Percentiles rank a stretch among this genome's conserved stretches.
Evolutionary conservation across 2,797 vertebrate species (phyloP).

Genomic region (Trachurus trachurus): DNA sequence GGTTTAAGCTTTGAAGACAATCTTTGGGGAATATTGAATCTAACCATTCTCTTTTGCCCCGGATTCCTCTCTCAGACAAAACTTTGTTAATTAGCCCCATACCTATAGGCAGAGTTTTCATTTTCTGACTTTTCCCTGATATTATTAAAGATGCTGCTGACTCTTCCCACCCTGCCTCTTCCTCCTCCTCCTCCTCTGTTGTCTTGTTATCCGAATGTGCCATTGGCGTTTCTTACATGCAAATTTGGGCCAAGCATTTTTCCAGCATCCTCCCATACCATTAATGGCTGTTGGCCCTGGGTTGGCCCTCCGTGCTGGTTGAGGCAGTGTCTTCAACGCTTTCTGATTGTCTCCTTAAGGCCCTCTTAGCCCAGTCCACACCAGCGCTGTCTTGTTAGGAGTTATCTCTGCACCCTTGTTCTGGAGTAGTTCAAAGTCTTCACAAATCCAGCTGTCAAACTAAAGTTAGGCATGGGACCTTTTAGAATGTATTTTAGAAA

Average conservation of each 20-base stretch:
- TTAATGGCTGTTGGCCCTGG: slow-evolving; percentile 76
- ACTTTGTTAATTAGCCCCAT: slow-evolving; percentile 89
- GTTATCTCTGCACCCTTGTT: slow-evolving; percentile 66
- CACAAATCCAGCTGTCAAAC: slow-evolving; percentile 80
- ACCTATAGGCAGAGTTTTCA: slow-evolving; percentile 86
- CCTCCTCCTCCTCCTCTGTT: slow-evolving; percentile 77
- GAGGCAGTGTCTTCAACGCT: slow-evolving; percentile 61
- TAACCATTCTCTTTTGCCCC: slow-evolving; percentile 85
- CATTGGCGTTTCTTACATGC: slow-evolving; percentile 81
- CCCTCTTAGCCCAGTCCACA: slow-evolving; percentile 76
- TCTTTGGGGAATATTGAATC: slow-evolving; percentile 87
- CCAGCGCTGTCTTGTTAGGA: slow-evolving; percentile 59
- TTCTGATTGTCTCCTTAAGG: slow-evolving; percentile 75
- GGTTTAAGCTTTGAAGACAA: slow-evolving; percentile 87
- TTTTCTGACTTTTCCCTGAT: slow-evolving; percentile 81
- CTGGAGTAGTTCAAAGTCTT: slow-evolving; percentile 77
- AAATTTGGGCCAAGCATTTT: slow-evolving; percentile 84
- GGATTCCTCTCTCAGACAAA: slow-evolving; percentile 84
- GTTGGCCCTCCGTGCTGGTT: slow-evolving; percentile 69
- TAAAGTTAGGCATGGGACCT: slow-evolving; percentile 76
- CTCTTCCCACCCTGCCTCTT: slow-evolving; percentile 76
- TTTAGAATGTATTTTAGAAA: slow-evolving; percentile 82
- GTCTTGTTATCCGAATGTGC: slow-evolving; percentile 84
- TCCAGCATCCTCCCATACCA: slow-evolving; percentile 82
- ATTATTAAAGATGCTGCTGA: slow-evolving; percentile 84